Base-by-base conservation (phyloP, 2,113 vertebrate genomes). In the Lophura nycthemera region DNA sequence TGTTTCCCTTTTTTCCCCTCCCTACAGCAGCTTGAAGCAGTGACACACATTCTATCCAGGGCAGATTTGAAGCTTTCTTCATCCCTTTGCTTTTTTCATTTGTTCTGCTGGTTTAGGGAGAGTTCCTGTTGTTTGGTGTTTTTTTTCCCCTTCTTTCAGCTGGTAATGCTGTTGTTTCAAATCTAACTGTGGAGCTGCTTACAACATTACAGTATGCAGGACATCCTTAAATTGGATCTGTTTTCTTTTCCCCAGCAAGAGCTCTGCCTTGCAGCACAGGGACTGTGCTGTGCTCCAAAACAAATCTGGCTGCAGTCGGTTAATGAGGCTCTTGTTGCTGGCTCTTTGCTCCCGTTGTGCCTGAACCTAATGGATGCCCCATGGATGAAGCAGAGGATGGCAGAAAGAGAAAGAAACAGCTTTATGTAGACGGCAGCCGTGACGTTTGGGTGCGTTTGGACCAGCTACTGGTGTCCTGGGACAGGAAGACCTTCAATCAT, bases 271-370 rank as follows among this genome's bases (percentile, higher is more conserved):
- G 71, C 81, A 79, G 63, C 30, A 54, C 0, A 1, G 71, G 48
- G 36, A 65, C 0, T 0, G 59, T 10, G 2, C 71, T 29, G 71
- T 70, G 71, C 91, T 92, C 64, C 89, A 79, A 82, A 95, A 87
- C 78, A 92, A 87, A 82, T 70, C 63, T 59, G 22, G 61, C 84
- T 73, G 74, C 40, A 48, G 91, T 8, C 74, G 42, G 63, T 74
- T 96, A 95, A 96, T 82, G 71, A 89, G 83, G 84, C 81, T 87
- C 84, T 91, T 91, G 63, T 90, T 92, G 76, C 56, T 79, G 47
- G 40, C 63, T 93, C 70, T 92, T 80, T 93, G 64, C 82, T 67
- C 69, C 65, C 65, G 80, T 93, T 93, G 54, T 82, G 48, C 73
- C 78, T 87, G 81, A 89, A 76, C 85, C 63, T 92, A 72, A 59